These are phyloP conservation scores for Platysteira castanea DNA, from an alignment of 2,113 vertebrate genomes.

Conservation along the genomic window DNA sequence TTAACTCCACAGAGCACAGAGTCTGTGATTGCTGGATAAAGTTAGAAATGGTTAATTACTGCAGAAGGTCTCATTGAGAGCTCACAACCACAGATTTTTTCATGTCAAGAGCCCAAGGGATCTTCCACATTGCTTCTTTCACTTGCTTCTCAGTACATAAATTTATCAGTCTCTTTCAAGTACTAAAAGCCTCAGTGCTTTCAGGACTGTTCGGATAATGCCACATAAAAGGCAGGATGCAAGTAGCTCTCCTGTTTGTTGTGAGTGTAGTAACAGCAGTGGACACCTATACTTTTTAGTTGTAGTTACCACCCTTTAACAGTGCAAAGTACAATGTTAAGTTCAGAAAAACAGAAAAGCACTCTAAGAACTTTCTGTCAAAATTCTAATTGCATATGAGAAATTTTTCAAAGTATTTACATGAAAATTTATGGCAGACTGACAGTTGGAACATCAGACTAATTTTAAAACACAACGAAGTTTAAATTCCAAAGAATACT, in stretches of 20 bases:
- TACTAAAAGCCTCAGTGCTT: background rate
- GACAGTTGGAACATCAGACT: background rate
- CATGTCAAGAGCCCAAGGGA: constrained; percentile 6
- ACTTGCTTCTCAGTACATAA: background rate
- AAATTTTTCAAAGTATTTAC: background rate
- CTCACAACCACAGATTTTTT: background rate
- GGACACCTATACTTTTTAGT: background rate
- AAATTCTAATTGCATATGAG: background rate
- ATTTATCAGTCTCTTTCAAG: background rate
- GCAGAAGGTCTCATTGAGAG: constrained; percentile 1
- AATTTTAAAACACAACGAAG: background rate
- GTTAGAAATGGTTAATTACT: constrained; percentile 48
- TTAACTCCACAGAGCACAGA: background rate
- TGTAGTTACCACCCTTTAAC: background rate
- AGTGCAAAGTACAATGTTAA: background rate
- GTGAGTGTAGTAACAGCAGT: background rate
- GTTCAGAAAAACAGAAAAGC: background rate
- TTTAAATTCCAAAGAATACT: background rate
- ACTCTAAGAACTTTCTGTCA: background rate
- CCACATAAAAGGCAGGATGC: background rate
- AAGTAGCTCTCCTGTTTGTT: background rate
- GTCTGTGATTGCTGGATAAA: constrained; percentile 32
- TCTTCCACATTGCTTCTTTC: background rate
- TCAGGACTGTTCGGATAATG: background rate
- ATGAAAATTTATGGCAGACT: background rate